Percentiles rank a stretch among this genome's conserved stretches.
These are phyloP conservation scores for Tetramorium bicarinatum DNA, from an alignment of 2,888 invertebrate genomes.

Conservation along the genomic window DNA sequence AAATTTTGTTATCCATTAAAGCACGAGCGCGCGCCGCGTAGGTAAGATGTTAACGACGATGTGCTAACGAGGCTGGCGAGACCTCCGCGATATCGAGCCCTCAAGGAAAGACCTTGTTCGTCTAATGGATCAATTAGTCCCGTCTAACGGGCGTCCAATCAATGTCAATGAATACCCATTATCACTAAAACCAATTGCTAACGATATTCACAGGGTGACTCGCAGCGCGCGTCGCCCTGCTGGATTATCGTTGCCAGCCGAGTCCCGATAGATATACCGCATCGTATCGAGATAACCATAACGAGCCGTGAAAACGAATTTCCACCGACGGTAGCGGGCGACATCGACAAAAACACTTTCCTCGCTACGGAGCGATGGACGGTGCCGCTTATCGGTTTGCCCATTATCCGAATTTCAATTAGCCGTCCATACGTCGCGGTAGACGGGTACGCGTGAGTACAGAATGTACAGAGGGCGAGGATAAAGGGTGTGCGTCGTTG, in stretches of 20 bases:
- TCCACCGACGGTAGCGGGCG: constrained; percentile 51
- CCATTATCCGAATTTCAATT: constrained; percentile 78
- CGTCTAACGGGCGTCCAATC: constrained; percentile 68
- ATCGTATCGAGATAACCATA: constrained; percentile 61
- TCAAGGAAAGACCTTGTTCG: constrained; percentile 66
- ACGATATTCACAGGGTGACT: constrained; percentile 63
- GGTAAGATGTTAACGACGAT: constrained; percentile 36
- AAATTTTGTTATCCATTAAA: constrained; percentile 64
- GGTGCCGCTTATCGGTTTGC: constrained; percentile 64
- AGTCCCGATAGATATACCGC: constrained; percentile 37
- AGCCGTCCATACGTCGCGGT: constrained; percentile 46
- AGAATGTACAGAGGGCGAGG: constrained; percentile 53
- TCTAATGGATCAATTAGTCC: constrained; percentile 76
- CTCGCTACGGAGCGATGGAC: constrained; percentile 56
- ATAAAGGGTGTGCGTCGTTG: constrained; percentile 18
- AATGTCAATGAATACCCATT: constrained; percentile 71
- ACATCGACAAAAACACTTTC: constrained; percentile 62
- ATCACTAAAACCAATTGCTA: constrained; percentile 68
- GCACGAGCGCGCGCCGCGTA: neutral
- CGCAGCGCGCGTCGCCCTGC: constrained; percentile 27
- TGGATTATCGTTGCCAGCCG: constrained; percentile 35
- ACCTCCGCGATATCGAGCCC: constrained; percentile 60
- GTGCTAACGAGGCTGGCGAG: constrained; percentile 66
- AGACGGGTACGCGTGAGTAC: constrained; percentile 17
- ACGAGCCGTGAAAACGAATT: constrained; percentile 77